phyloP scores from a whole-genome alignment of 2,797 vertebrate genomes.

The Anguilla obscura region DNA sequence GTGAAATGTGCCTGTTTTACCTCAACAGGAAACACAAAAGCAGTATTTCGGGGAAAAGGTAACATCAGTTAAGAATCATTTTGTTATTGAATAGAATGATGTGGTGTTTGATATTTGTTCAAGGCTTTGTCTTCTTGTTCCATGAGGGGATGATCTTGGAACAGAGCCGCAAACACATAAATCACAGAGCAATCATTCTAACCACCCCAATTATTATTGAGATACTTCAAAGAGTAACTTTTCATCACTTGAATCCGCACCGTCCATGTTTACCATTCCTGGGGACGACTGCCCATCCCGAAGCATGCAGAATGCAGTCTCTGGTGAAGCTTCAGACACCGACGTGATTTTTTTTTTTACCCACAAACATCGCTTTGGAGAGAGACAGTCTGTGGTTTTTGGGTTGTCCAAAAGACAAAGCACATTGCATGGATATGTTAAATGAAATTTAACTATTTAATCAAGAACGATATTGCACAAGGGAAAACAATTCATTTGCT shows the following conservation, averaged over 20 bases:
- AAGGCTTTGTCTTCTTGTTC: neutral
- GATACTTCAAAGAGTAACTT: conserved; percentile 44
- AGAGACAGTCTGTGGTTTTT: conserved; percentile 52
- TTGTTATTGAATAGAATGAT: neutral
- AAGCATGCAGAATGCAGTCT: conserved; percentile 16
- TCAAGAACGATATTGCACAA: conserved; percentile 33
- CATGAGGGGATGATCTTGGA: conserved; percentile 31
- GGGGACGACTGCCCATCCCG: conserved; percentile 44
- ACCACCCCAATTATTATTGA: conserved; percentile 50
- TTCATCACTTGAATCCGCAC: conserved; percentile 56
- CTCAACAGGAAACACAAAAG: neutral
- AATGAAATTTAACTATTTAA: conserved; percentile 37
- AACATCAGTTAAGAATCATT: neutral
- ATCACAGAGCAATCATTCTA: conserved; percentile 53
- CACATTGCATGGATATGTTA: conserved; percentile 43
- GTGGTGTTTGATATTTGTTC: neutral
- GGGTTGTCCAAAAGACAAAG: conserved; percentile 39
- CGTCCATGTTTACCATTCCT: conserved; percentile 47
- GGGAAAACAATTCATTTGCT: conserved; percentile 25
- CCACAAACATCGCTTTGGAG: conserved; percentile 43
- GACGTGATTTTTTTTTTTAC: conserved; percentile 41
- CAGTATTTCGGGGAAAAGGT: neutral
- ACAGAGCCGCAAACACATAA: conserved; percentile 44
- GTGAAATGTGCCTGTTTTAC: neutral
- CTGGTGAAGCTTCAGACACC: conserved; percentile 49